phyloP scores from a whole-genome alignment of 2,888 invertebrate genomes.

The Erebia palarica region DNA sequence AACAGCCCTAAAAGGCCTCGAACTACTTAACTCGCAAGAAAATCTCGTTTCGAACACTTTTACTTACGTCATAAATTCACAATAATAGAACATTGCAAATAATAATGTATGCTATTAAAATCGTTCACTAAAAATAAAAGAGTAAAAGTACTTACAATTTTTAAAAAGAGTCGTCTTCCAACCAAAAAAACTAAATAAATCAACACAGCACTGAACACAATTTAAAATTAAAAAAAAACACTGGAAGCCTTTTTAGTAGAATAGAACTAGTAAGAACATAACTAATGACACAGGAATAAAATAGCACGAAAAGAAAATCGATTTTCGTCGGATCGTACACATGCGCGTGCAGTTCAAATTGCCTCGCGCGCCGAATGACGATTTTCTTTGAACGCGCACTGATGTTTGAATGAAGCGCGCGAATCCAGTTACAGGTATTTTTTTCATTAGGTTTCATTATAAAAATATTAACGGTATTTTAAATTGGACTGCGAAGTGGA shows the following conservation, averaged over 20 bases:
- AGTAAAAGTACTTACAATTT: slow-evolving; percentile 17
- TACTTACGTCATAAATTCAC: slow-evolving; percentile 31
- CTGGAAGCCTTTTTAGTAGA: slow-evolving; percentile 46
- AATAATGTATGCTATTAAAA: background rate
- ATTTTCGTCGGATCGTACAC: slow-evolving; percentile 54
- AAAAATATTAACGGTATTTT: no score
- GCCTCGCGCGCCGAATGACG: slow-evolving; percentile 72
- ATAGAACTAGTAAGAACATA: slow-evolving; percentile 52
- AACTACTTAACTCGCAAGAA: slow-evolving; percentile 43
- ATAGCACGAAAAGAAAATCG: slow-evolving; percentile 40
- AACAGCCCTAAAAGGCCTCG: slow-evolving; percentile 45
- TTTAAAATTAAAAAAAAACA: slow-evolving; percentile 41
- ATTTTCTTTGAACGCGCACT: slow-evolving; percentile 54
- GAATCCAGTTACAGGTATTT: slow-evolving; percentile 49
- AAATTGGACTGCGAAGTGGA: background rate
- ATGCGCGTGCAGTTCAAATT: slow-evolving; percentile 55
- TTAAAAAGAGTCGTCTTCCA: slow-evolving; percentile 18
- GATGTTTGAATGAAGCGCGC: slow-evolving; percentile 58
- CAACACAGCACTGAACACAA: slow-evolving; percentile 47
- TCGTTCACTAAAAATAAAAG: slow-evolving; percentile 19
- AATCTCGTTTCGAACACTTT: slow-evolving; percentile 38
- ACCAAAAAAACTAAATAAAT: slow-evolving; percentile 10
- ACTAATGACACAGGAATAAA: slow-evolving; percentile 45
- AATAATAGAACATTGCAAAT: slow-evolving; percentile 18
- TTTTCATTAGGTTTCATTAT: background rate